phyloP scores from a whole-genome alignment of 2,888 invertebrate species.

The Oxytorus armatus region DNA sequence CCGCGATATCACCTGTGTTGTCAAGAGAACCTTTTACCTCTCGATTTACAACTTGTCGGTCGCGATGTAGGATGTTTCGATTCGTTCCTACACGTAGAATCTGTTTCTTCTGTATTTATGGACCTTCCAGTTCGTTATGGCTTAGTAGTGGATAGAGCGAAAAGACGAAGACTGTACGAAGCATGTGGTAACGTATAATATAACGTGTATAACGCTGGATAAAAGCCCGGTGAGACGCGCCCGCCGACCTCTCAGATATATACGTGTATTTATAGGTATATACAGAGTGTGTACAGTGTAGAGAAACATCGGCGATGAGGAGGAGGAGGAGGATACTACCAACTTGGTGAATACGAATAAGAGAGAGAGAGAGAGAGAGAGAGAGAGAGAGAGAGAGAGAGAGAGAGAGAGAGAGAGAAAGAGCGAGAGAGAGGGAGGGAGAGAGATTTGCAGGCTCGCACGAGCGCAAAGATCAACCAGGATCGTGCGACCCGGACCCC shows the following conservation, averaged over 20 bases:
- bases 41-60: too few species aligned
- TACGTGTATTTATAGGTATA: conserved; percentile 12
- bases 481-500: conserved; percentile 84
- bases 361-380: conserved; percentile 23
- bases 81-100: background rate
- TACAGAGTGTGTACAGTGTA: conserved; percentile 13
- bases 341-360: conserved; percentile 10
- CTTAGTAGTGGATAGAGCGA: background rate
- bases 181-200: background rate
- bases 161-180: conserved; percentile 4
- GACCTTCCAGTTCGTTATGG: conserved; percentile 15
- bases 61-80: too few species aligned
- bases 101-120: background rate
- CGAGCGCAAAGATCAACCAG: conserved; percentile 84
- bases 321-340: conserved; percentile 18
- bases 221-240: background rate
- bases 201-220: background rate
- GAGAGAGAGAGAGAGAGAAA: conserved; percentile 59
- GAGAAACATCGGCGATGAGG: conserved; percentile 47
- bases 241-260: background rate
- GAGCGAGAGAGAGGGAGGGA: conserved; percentile 38
- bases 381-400: conserved; percentile 41
- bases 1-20: too few species aligned
- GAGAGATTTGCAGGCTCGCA: conserved; percentile 80
- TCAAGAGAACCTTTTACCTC: too few species aligned